Conservation (phyloP, 2,797 vertebrate genomes). For the Euphonia xanthogaster region DNA sequence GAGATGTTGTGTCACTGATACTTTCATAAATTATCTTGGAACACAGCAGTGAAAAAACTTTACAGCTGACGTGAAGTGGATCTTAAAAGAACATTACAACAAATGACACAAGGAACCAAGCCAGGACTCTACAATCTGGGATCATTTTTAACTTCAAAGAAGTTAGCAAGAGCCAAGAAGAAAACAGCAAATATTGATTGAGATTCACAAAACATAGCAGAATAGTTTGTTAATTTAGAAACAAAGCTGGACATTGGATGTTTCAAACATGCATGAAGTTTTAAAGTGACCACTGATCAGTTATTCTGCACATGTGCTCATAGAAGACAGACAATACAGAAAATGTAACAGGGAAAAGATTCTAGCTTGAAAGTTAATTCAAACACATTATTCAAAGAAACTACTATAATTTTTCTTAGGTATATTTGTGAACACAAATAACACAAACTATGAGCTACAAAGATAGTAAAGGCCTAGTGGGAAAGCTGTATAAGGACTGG, state of each 20-base stretch:
- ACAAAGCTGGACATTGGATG: not conserved
- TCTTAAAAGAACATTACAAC: not conserved
- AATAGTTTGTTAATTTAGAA: not conserved
- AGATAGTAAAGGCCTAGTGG: not conserved
- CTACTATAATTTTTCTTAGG: not conserved
- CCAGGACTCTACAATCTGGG: not conserved
- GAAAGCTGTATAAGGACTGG: not conserved
- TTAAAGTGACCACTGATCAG: not conserved
- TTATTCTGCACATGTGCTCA: not conserved
- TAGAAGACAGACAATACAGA: not conserved
- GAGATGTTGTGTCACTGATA: not conserved
- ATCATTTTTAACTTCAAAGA: not conserved
- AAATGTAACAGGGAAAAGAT: not conserved
- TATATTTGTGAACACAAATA: not conserved
- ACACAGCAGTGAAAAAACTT: not conserved
- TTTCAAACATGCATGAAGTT: not conserved
- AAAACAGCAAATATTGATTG: not conserved
- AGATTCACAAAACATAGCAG: not conserved
- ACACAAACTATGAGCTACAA: not conserved
- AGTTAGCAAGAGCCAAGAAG: not conserved
- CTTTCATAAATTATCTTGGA: not conserved
- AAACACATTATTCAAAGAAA: not conserved
- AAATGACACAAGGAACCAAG: not conserved
- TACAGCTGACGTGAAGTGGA: not conserved
- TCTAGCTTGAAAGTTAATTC: not conserved